A percentile compares a stretch with the other conserved stretches of the same genome.
Evolutionary conservation across 2,888 invertebrate genomes (phyloP).

Genomic region (Dicyrtomina minuta): DNA sequence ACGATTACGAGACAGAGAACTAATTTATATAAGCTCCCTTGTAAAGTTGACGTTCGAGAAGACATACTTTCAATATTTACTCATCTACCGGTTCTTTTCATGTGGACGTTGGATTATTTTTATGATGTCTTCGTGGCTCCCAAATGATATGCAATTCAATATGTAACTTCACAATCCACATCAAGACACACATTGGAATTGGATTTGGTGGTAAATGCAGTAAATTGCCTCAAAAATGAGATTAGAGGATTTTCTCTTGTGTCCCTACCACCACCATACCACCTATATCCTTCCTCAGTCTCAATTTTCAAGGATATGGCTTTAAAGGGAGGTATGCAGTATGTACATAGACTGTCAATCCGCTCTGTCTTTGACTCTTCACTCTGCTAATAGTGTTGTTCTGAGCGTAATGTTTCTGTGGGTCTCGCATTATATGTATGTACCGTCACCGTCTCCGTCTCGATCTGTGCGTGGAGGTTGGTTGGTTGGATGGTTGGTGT

Average conservation of each 20-base stretch:
- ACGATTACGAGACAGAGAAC: conserved; percentile 9
- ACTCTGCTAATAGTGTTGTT: too few relatives aligned
- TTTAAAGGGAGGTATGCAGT: too few relatives aligned
- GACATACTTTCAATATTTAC: conserved; percentile 15
- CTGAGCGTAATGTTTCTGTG: too few relatives aligned
- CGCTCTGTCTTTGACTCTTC: too few relatives aligned
- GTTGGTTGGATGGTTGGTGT: too few relatives aligned
- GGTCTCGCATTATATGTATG: too few relatives aligned
- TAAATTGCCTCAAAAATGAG: not conserved
- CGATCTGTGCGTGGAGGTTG: too few relatives aligned
- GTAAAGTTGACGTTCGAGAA: not conserved
- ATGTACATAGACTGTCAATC: too few relatives aligned
- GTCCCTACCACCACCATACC: not conserved
- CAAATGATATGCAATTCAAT: conserved; percentile 11
- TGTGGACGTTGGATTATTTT: conserved; percentile 29
- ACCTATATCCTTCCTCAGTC: not conserved
- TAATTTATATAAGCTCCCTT: conserved; percentile 15
- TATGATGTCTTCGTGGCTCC: conserved; percentile 26
- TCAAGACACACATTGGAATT: not conserved
- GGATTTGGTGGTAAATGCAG: not conserved
- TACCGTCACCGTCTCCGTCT: too few relatives aligned
- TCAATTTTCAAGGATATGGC: too few relatives aligned
- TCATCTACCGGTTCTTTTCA: conserved; percentile 19
- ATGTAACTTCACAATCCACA: not conserved
- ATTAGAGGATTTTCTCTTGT: not conserved